Evolutionary conservation across 92 coral and sea anemone genomes (phyloP).

Genomic region (Phymanthus crucifer): DNA sequence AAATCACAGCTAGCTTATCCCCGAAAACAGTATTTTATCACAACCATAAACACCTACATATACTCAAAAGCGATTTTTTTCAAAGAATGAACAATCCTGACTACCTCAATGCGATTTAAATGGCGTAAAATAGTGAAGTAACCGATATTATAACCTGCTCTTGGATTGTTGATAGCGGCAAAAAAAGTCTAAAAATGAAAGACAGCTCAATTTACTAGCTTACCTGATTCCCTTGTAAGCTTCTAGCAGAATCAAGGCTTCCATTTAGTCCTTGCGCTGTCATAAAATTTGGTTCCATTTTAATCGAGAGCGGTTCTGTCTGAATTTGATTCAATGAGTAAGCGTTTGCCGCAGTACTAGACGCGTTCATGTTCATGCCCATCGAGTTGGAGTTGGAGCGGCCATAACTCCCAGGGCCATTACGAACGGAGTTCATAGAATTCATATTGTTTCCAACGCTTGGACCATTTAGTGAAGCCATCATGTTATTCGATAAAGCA

Average conservation of each 20-base stretch:
- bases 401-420: conserved; percentile 66
- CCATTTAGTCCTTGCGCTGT: conserved; percentile 76
- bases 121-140: neutral
- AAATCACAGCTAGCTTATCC: conserved; percentile 35
- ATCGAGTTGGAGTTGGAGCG: conserved; percentile 54
- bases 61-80: neutral
- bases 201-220: conserved; percentile 29
- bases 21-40: conserved; percentile 21
- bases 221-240: conserved; percentile 79
- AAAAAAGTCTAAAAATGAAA: conserved; percentile 19
- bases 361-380: conserved; percentile 71
- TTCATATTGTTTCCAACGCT: conserved; percentile 71
- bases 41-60: conserved; percentile 13
- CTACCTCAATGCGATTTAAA: neutral
- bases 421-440: conserved; percentile 67
- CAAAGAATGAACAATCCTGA: conserved; percentile 12
- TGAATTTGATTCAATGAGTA: conserved; percentile 70
- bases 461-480: conserved; percentile 89
- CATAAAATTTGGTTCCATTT: conserved; percentile 67
- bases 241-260: conserved; percentile 77
- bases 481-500: conserved; percentile 66
- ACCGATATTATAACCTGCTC: conserved; percentile 9
- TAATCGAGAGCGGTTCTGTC: conserved; percentile 65
- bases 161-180: conserved; percentile 41
- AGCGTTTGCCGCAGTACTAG: conserved; percentile 65